A percentile compares a stretch with the other conserved stretches of the same genome.
phyloP scores from a whole-genome alignment of 2,888 invertebrate genomes.

The Germaria angustata region DNA sequence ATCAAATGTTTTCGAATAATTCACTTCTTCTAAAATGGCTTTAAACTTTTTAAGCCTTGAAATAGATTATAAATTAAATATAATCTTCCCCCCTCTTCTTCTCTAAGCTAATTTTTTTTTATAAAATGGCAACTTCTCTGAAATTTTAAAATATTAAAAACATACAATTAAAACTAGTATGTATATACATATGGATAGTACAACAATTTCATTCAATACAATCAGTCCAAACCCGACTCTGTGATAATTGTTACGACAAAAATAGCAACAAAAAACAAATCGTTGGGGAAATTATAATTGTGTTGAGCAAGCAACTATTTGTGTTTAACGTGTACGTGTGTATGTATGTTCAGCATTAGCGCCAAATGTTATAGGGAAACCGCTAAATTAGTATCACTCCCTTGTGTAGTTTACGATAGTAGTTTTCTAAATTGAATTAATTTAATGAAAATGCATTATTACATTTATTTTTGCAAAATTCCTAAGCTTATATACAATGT shows the following conservation, averaged over 20 bases:
- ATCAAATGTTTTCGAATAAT: too few relatives aligned
- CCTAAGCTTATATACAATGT: background rate
- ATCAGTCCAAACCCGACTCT: background rate
- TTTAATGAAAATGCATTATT: conserved; percentile 77
- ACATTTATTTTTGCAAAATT: background rate
- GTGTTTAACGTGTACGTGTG: background rate
- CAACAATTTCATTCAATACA: conserved; percentile 24
- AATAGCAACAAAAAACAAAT: conserved; percentile 7
- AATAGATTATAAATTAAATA: too few relatives aligned
- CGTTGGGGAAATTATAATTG: conserved; percentile 29
- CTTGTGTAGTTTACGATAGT: background rate
- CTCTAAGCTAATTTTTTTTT: too few relatives aligned
- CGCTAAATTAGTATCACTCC: conserved; percentile 37
- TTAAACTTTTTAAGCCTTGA: too few relatives aligned
- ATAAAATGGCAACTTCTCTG: too few relatives aligned
- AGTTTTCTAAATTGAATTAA: conserved; percentile 74
- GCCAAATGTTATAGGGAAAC: conserved; percentile 24
- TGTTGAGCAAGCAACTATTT: background rate
- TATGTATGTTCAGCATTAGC: conserved; percentile 19
- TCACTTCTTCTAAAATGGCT: too few relatives aligned
- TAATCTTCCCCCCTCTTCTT: too few relatives aligned
- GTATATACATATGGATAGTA: conserved; percentile 2
- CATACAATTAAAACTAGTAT: background rate
- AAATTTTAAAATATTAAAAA: too few relatives aligned
- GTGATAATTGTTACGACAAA: conserved; percentile 8